These are phyloP conservation scores for Psephotus haematonotus DNA, from an alignment of 2,113 vertebrate species.

Conservation along the genomic window DNA sequence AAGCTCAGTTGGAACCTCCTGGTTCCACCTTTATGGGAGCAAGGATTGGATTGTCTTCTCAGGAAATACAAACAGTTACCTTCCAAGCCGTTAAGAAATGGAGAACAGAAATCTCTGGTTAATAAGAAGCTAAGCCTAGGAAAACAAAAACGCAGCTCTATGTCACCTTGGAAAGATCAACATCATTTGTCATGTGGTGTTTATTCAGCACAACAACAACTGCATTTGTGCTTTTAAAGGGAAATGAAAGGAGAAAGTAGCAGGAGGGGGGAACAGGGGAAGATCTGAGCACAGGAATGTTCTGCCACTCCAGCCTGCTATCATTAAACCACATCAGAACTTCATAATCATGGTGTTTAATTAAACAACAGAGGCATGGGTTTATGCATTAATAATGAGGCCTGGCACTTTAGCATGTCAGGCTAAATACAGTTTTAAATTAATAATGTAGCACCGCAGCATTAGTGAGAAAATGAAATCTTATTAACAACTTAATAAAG, in stretches of 20 bases:
- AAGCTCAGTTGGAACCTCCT: not conserved
- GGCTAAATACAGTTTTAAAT: conserved; percentile 78
- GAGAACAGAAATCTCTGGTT: conserved; percentile 15
- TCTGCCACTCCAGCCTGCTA: conserved; percentile 53
- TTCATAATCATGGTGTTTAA: conserved; percentile 74
- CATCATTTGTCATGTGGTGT: conserved; percentile 41
- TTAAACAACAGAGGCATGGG: conserved; percentile 74
- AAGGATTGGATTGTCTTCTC: not conserved
- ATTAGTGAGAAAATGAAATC: conserved; percentile 71
- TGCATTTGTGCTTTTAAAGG: conserved; percentile 45
- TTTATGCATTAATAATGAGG: conserved; percentile 74
- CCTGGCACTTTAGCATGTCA: conserved; percentile 70
- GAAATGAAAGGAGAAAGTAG: conserved; percentile 38
- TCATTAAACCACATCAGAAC: conserved; percentile 72
- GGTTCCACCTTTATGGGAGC: not conserved
- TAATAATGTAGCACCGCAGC: conserved; percentile 64
- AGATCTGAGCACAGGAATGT: conserved; percentile 50
- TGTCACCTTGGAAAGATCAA: conserved; percentile 67
- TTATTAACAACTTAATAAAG: conserved; percentile 71
- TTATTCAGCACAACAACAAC: conserved; percentile 53
- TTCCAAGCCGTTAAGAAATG: not conserved
- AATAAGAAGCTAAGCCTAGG: conserved; percentile 27
- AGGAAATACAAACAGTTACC: not conserved
- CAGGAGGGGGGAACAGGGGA: not conserved
- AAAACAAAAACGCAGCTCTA: conserved; percentile 54